Base-by-base conservation (phyloP, 2,797 vertebrate genomes). In the Tachyglossus aculeatus region DNA sequence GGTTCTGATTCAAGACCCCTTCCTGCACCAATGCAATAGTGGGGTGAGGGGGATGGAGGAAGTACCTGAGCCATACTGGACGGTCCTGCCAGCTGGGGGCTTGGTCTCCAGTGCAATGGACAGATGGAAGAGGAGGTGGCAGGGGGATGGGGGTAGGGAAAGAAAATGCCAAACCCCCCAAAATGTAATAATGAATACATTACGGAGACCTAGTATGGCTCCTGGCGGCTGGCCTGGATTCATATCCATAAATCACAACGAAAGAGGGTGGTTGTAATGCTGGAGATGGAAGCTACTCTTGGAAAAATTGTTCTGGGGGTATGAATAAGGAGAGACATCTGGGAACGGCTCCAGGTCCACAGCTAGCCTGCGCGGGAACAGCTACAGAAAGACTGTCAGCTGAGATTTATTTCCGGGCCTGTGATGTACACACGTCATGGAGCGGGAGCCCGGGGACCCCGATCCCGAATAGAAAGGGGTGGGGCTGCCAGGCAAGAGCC, bases 191-290 rank as follows among this genome's bases (percentile, higher is more conserved):
- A 82, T 78, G 44, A 76, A 82, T 77, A 55, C 74, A 78, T 86
- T 88, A 72, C 66, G 71, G 73, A 87, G 84, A 64, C 67, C 38
- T 78, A 67, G 67, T 76, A 74, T 84, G 65, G 40, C 69, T 82
- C 70, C 74, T 77, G 67, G 83, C 71, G 74, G 41, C 77, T 88
- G 82, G 81, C 77, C 33, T 70, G 56, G 68, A 76, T 78, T 75
- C 83, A 84, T 41, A 71, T 66, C 84, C 81, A 88, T 89, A 87
- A 83, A 89, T 90, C 86, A 87, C 77, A 71, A 52, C 70, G 60
- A 73, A 88, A 88, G 67, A 77, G 66, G 69, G 71, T 75, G 54
- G 58, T 82, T 86, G 86, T 75, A 88, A 80, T 82, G 83, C 78
- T 87, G 73, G 67, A 66, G 76, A 79, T 82, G 81, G 82, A 78